Conservation (phyloP, 2,888 invertebrate species). For the Catocala nupta region DNA sequence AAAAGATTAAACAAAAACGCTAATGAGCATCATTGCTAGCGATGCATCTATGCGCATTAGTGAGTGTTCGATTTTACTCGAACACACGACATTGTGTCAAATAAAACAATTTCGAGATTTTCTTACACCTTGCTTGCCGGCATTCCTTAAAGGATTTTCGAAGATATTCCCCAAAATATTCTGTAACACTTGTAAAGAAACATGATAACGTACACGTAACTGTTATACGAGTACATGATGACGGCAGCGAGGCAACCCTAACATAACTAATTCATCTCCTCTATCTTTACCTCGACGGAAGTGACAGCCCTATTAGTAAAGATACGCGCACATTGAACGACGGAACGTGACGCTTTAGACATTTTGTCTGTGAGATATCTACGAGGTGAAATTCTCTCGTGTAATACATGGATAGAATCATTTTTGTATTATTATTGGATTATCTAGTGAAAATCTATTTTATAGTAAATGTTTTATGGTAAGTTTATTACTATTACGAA, state of each 20-base stretch:
- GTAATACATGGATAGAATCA: no score
- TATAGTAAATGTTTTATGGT: no score
- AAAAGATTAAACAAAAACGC: no score
- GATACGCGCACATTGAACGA: constrained; percentile 11
- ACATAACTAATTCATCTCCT: constrained; percentile 22
- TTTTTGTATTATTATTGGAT: no score
- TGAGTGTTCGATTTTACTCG: no score
- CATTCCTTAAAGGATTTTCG: neutral
- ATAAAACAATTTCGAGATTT: no score
- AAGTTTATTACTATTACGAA: no score
- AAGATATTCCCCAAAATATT: neutral
- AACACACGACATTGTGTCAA: no score
- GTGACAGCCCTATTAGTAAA: constrained; percentile 27
- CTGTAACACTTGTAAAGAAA: neutral
- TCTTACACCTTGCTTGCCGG: no score
- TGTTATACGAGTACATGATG: constrained; percentile 10
- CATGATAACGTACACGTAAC: constrained; percentile 11
- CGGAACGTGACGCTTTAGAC: constrained; percentile 10
- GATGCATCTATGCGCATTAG: no score
- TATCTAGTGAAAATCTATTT: no score
- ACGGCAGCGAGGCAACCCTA: constrained; percentile 11
- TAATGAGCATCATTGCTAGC: no score
- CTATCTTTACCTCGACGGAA: constrained; percentile 21
- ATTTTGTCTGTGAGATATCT: constrained; percentile 10
- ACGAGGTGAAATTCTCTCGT: neutral